Evolutionary conservation across 2,113 vertebrate species (phyloP).

Genomic region (Podocnemis expansa): DNA sequence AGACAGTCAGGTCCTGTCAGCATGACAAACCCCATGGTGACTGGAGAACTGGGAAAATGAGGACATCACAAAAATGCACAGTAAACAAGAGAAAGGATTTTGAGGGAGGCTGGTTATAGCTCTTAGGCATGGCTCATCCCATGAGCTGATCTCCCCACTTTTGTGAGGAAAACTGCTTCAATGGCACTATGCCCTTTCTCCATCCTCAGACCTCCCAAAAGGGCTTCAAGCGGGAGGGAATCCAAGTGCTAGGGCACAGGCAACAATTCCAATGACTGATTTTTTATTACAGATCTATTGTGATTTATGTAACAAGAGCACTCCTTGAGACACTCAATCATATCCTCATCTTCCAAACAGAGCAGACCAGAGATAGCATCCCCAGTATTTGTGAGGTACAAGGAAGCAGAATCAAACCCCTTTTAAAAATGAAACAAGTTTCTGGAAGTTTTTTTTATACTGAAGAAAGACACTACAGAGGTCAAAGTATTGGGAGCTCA

Average conservation of each 20-base stretch:
- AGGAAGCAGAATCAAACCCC: neutral
- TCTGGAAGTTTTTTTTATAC: neutral
- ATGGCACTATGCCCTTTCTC: neutral
- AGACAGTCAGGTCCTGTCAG: neutral
- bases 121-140: neutral
- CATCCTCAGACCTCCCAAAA: neutral
- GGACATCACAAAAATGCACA: neutral
- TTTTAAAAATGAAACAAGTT: constrained; percentile 28
- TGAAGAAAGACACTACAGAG: constrained; percentile 3
- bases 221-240: neutral
- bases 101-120: neutral
- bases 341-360: neutral
- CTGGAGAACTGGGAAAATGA: neutral
- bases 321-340: accelerated
- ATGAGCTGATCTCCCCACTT: neutral
- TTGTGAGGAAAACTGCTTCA: neutral
- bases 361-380: neutral
- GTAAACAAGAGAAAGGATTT: neutral
- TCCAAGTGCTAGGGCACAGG: neutral
- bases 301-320: neutral
- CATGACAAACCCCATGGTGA: neutral
- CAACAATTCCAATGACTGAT: neutral
- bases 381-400: neutral
- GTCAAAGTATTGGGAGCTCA: neutral
- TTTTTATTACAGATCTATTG: neutral